Percentiles rank a stretch among this genome's conserved stretches.
Conservation (phyloP, 2,797 vertebrate genomes). For the Oreochromis mossambicus region DNA sequence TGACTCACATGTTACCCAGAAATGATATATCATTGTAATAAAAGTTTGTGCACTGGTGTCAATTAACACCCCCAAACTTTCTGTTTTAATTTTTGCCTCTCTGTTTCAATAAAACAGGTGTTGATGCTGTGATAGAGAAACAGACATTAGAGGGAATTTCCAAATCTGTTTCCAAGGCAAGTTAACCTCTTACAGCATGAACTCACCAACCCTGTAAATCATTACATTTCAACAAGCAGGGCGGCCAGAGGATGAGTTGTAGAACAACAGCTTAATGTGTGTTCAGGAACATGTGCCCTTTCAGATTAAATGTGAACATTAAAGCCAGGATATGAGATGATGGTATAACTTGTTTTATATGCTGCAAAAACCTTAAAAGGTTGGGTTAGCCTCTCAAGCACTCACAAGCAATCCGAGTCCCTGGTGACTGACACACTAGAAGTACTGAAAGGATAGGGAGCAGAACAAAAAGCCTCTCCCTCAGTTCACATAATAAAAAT, state of each 20-base stretch:
- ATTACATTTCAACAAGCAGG: conserved; percentile 23
- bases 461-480: not conserved
- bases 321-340: conserved; percentile 38
- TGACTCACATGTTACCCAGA: not conserved
- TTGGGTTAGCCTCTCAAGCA: conserved; percentile 51
- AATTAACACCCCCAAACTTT: not conserved
- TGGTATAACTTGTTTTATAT: conserved; percentile 36
- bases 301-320: conserved; percentile 51
- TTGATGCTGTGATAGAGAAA: not conserved
- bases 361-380: conserved; percentile 19
- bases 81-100: not conserved
- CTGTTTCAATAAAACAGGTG: not conserved
- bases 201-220: not conserved
- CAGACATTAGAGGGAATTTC: not conserved
- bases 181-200: conserved; percentile 1
- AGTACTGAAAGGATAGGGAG: conserved; percentile 26
- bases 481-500: not conserved
- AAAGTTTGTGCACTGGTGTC: not conserved
- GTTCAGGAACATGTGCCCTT: not conserved
- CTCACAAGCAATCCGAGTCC: conserved; percentile 55
- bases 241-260: not conserved
- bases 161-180: not conserved
- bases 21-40: not conserved
- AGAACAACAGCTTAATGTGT: not conserved
- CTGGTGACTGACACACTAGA: conserved; percentile 34